Conservation (phyloP, 2,113 vertebrate species). For the human region DNA sequence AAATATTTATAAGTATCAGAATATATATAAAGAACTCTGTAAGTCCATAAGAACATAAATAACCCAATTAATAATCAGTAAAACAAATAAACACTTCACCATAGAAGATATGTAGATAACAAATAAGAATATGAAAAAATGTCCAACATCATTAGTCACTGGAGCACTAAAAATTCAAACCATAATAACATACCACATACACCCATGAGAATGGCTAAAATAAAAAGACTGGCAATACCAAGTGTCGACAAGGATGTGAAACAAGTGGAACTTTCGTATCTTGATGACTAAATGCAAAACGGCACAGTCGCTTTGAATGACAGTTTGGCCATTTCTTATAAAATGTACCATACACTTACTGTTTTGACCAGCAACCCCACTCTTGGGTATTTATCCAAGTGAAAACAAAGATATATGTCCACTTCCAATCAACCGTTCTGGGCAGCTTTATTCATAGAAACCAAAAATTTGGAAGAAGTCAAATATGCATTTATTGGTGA, state of each 20-base stretch:
- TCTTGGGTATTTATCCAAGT: too few species aligned
- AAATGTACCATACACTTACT: background rate
- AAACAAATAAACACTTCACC: background rate
- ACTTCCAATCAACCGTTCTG: background rate
- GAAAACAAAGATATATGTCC: background rate
- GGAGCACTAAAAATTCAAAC: background rate
- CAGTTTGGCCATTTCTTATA: fast-evolving
- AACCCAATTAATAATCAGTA: background rate
- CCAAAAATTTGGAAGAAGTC: background rate
- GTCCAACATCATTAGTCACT: background rate
- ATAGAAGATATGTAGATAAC: too few species aligned
- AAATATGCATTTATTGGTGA: background rate
- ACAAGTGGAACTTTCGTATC: background rate
- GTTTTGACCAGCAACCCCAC: background rate
- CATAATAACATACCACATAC: background rate
- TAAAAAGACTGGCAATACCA: background rate
- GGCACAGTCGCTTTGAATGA: background rate
- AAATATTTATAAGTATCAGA: background rate
- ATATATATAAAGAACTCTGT: background rate
- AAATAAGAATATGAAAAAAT: background rate
- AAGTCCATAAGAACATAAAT: background rate
- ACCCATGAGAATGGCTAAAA: background rate
- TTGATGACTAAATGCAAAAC: fast-evolving
- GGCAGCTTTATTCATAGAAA: background rate
- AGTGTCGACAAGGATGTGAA: background rate